Conservation (phyloP, 2,113 vertebrate genomes). For the Gallinago undulata region DNA sequence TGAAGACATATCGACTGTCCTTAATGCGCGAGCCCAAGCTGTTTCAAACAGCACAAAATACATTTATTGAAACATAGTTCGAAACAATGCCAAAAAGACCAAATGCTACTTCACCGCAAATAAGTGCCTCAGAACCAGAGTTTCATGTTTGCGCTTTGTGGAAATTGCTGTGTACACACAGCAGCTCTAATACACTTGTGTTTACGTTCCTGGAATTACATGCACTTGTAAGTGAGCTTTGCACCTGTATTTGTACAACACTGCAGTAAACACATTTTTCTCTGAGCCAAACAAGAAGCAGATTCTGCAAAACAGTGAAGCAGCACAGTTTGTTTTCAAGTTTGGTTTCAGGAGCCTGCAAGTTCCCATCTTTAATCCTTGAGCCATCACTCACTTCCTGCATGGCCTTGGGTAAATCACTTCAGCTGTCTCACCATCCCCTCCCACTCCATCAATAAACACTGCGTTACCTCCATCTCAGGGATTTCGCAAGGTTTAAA, state of each 20-base stretch:
- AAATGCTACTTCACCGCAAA: not conserved
- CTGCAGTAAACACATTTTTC: not conserved
- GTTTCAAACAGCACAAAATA: not conserved
- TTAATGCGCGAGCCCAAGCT: not conserved
- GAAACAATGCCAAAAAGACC: not conserved
- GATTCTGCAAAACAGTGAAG: not conserved
- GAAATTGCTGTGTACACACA: not conserved
- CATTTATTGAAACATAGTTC: not conserved
- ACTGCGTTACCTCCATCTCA: not conserved
- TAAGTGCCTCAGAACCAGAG: accelerated
- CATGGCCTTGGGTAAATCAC: not conserved
- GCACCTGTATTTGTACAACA: not conserved
- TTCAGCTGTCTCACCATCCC: not conserved
- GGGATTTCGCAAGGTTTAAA: constrained; percentile 4
- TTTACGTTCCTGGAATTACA: not conserved
- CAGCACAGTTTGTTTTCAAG: not conserved
- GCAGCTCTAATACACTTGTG: not conserved
- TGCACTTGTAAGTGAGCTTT: not conserved
- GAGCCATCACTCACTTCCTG: not conserved
- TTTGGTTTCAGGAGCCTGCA: not conserved
- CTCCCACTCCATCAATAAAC: not conserved
- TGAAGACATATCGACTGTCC: not conserved
- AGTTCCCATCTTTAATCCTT: not conserved
- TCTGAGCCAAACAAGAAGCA: not conserved
- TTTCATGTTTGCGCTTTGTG: not conserved